Conservation (phyloP, 2,888 invertebrate species). For the Poecilobothrus nobilitatus region DNA sequence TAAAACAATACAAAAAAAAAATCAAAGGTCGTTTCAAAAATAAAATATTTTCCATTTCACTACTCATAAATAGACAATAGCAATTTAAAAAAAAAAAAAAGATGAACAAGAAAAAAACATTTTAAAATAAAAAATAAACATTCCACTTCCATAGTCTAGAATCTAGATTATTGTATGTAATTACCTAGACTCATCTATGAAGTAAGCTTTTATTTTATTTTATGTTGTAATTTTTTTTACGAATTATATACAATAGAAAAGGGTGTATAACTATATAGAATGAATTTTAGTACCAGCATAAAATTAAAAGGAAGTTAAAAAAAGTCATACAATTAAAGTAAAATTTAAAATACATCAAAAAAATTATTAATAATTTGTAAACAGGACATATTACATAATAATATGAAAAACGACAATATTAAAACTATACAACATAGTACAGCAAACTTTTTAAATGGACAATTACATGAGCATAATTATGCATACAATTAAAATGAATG, state of each 20-base stretch:
- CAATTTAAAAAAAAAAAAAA: neutral
- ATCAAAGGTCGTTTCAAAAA: neutral
- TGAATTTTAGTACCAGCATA: too few species aligned
- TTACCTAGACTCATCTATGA: constrained; percentile 1
- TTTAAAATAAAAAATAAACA: neutral
- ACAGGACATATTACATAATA: too few species aligned
- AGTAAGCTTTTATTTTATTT: neutral
- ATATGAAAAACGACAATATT: too few species aligned
- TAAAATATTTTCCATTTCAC: neutral
- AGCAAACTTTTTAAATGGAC: too few species aligned
- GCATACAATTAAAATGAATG: too few species aligned
- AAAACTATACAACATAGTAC: too few species aligned
- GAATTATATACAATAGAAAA: neutral
- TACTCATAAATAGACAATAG: neutral
- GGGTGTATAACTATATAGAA: neutral
- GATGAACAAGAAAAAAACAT: neutral
- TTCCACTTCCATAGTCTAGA: too few species aligned
- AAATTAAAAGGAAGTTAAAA: too few species aligned
- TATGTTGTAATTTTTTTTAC: neutral
- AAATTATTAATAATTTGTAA: too few species aligned
- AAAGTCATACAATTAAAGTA: too few species aligned
- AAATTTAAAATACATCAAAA: too few species aligned
- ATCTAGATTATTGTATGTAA: neutral
- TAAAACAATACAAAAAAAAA: neutral
- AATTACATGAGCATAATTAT: too few species aligned